Base-by-base conservation (phyloP, 2,888 invertebrate species). In the Ectropis crepuscularia region DNA sequence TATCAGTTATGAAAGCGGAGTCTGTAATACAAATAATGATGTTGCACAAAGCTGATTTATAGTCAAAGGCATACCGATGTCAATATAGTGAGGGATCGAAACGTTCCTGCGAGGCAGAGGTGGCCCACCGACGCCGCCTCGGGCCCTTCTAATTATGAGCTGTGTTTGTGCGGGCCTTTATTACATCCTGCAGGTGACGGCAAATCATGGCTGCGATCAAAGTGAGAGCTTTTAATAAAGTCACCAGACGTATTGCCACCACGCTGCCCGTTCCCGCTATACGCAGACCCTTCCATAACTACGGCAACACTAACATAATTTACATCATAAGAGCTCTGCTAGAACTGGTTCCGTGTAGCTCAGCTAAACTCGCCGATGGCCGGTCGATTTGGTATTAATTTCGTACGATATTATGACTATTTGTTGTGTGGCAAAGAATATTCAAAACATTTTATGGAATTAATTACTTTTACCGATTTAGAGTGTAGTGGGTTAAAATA, bases 151-250 rank as follows among this genome's bases (percentile, higher is more conserved):
- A 89, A 89, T 89, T 89, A 89, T 87, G 82, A 80, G 74, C 67
- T 64, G 80, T 79, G 84, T 87, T 81, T 82, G 82, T 79, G 74
- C 71, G 77, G 74, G 76, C 78, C 85, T 83, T 85, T 89, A 89
- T 89, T 89, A 80, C 82, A 81, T 82, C 84, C 88, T 90, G 89
- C 87, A 89, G 85, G 88, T 90, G 91, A 90, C 91, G 85, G 81
- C 75, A 75, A 85, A 86, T 85, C 86, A 80, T 76, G 79, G 76
- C 76, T 71, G 71, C 85, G 88, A 90, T 91, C 91, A 91, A 90
- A 90, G 89, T 81, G 88, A 89, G 84, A 82, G 87, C 85, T 89
- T 90, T 90, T 89, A 89, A 90, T 90, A 89, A 88, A 87, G 83
- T 82, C 77, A 69, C 74, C 80, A 78, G 73, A 74, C 75, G 74